Conservation (phyloP, 2,113 vertebrate species). For the Aepyceros melampus region DNA sequence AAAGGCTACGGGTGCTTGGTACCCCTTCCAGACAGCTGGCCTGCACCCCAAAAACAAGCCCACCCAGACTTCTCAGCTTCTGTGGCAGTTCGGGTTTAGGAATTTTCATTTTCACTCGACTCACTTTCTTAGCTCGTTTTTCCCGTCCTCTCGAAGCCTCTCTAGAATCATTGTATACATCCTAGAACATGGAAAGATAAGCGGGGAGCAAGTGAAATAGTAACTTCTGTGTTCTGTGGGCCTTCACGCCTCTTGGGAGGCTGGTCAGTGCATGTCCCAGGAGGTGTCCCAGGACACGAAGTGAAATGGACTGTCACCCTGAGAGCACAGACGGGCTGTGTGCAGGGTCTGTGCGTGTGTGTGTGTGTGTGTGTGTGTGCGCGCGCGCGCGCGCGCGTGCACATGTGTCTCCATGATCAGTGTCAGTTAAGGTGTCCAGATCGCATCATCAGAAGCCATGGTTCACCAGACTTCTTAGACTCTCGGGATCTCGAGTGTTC, state of each 20-base stretch:
- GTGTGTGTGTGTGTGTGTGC: too few species aligned
- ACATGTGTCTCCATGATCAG: accelerated
- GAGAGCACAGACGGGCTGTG: accelerated
- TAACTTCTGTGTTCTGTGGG: accelerated
- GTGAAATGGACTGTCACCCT: accelerated
- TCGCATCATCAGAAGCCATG: accelerated
- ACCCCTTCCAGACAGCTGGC: accelerated
- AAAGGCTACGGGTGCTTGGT: accelerated
- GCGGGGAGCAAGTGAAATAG: accelerated
- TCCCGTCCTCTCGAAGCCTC: accelerated
- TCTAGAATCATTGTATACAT: accelerated
- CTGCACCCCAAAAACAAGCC: background rate
- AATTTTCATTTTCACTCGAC: accelerated
- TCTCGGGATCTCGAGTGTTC: accelerated
- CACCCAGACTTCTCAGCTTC: accelerated
- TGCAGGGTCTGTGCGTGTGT: accelerated
- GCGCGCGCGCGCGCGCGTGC: accelerated
- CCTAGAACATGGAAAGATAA: accelerated
- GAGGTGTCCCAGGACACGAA: accelerated
- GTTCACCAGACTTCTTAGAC: background rate
- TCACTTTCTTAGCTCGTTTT: background rate
- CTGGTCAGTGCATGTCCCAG: accelerated
- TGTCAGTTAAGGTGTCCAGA: accelerated
- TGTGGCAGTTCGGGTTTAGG: accelerated
- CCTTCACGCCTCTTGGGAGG: accelerated